Conservation (phyloP, 2,113 vertebrate species). For the Pachyramphus minor region DNA sequence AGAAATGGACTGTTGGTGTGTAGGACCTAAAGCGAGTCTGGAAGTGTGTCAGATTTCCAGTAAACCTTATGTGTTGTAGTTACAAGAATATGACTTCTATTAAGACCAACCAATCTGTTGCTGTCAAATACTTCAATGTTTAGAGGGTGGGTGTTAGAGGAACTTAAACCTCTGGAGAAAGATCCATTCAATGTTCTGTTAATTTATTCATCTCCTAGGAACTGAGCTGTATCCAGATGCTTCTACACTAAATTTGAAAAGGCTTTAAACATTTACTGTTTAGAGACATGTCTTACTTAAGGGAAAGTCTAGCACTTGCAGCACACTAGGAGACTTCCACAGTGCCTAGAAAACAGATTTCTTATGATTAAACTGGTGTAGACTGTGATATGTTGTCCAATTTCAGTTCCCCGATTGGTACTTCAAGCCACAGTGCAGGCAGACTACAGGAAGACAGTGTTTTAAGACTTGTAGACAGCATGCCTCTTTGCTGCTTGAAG, state of each 20-base stretch:
- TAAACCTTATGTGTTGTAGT: not conserved
- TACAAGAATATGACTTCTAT: not conserved
- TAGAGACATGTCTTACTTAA: not conserved
- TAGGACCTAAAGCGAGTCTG: not conserved
- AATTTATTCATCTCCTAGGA: not conserved
- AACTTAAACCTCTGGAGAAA: not conserved
- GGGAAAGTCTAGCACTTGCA: not conserved
- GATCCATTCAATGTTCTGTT: not conserved
- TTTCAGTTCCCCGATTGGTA: not conserved
- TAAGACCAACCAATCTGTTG: not conserved
- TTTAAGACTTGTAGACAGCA: not conserved
- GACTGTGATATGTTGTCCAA: not conserved
- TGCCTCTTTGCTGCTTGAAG: not conserved
- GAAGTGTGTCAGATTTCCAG: not conserved
- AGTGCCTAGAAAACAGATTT: not conserved
- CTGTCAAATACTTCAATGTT: not conserved
- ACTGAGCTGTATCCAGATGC: not conserved
- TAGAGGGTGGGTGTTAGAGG: not conserved
- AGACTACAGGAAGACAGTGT: not conserved
- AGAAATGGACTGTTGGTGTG: not conserved
- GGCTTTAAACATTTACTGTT: not conserved
- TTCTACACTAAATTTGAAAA: not conserved
- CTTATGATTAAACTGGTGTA: not conserved
- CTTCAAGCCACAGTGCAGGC: not conserved
- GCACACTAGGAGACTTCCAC: not conserved